Conservation (phyloP, 1,140 invertebrate genomes). For the Papilio polytes region DNA sequence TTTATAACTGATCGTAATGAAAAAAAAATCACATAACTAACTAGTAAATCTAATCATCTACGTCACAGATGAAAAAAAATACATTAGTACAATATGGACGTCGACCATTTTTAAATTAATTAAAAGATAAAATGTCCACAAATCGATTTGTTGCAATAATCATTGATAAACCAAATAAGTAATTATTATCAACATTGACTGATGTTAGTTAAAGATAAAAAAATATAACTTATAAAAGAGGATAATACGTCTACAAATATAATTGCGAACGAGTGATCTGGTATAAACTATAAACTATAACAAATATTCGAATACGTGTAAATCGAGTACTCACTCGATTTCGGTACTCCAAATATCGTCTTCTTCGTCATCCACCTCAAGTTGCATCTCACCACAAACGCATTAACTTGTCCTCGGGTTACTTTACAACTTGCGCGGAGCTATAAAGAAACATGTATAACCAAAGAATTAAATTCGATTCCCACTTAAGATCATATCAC, state of each 20-base stretch:
- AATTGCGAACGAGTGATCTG: constrained; percentile 31
- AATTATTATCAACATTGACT: not conserved
- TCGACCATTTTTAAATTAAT: not conserved
- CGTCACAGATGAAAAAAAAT: not conserved
- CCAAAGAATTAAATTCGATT: no score
- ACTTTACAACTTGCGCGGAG: constrained; percentile 41
- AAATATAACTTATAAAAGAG: not conserved
- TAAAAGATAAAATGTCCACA: not conserved
- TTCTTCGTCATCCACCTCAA: constrained; percentile 52
- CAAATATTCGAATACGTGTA: not conserved
- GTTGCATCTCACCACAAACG: constrained; percentile 50
- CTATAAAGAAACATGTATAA: constrained; percentile 43
- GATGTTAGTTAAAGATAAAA: not conserved
- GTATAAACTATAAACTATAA: not conserved
- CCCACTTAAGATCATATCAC: no score
- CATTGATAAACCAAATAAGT: not conserved
- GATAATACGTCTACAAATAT: not conserved
- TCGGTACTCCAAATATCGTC: constrained; percentile 60
- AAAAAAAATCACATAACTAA: not conserved
- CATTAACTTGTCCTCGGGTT: not conserved
- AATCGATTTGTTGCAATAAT: constrained; percentile 11
- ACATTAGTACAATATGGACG: not conserved
- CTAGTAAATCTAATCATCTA: not conserved
- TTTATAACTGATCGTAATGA: not conserved
- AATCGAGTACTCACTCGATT: constrained; percentile 66